Base-by-base conservation (phyloP, 2,113 vertebrate species). In the Protomyctophum bolini region DNA sequence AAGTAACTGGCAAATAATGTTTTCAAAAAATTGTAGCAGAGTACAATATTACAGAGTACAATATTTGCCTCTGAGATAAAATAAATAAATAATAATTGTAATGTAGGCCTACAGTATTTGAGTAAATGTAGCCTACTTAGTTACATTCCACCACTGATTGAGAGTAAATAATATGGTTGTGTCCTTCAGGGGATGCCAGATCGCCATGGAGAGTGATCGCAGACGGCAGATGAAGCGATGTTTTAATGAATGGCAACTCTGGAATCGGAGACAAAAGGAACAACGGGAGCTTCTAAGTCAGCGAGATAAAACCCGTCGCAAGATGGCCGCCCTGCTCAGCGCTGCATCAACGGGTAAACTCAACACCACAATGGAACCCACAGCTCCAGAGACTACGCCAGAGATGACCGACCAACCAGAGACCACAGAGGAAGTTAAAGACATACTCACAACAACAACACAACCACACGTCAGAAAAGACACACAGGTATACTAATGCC, bases 321-420 rank as follows among this genome's bases (percentile, higher is more conserved):
- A 96, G 88, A 97, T 98, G 94, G 90, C 90, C 3, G 91, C 92
- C 64, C 86, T 98, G 71, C 92, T 99, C 54, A 75, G 86, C 9
- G 93, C 93, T 29, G 91, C 92, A 2, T 84, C 91, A 10, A 83
- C 82, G 11, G 90, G 94, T 50, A 93, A 88, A 63, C 80, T 93
- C 15, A 61, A 8, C 21, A 58, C 21, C 7, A 28, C 3, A 6
- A 2, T 66, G 28, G 72, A 75, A 60, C 66, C 54, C 6, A 14
- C 1, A 5, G 11, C 56, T 56, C 33, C 41, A 12, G 64, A 50
- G 50, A 51, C 29, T 45, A 57, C 58, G 29, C 7, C 58, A 4
- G 70, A 82, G 68, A 58, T 73, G 45, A 6, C 21, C 7, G 63
- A 11, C 59, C 73, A 80, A 56, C 69, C 83, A 75, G 63, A 70